A percentile compares a stretch with the other conserved stretches of the same genome.
phyloP scores from a whole-genome alignment of 2,113 vertebrate species.

The Xiphias gladius region DNA sequence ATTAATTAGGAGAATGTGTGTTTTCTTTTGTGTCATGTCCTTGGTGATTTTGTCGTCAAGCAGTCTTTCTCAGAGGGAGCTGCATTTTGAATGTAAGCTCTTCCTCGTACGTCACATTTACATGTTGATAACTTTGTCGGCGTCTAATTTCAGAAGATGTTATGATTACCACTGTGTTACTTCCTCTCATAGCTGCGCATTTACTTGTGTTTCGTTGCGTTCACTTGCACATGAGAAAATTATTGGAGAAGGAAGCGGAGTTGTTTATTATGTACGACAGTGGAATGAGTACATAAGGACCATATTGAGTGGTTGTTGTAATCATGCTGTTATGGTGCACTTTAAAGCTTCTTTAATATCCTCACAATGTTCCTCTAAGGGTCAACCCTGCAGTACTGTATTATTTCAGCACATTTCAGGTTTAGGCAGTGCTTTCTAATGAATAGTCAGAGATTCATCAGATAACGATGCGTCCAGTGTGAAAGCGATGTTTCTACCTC shows the following conservation, averaged over 20 bases:
- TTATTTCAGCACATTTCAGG: constrained; percentile 36
- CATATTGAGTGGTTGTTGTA: not conserved
- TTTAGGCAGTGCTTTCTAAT: constrained; percentile 16
- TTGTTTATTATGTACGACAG: not conserved
- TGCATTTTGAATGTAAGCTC: not conserved
- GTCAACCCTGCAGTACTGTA: constrained; percentile 48
- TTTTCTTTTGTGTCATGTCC: not conserved
- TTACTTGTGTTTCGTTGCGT: constrained; percentile 19
- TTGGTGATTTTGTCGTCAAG: not conserved
- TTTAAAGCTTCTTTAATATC: constrained; percentile 56
- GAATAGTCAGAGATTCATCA: not conserved
- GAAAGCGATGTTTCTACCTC: constrained; percentile 55
- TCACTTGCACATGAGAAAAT: constrained; percentile 41
- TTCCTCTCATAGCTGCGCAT: constrained; percentile 37
- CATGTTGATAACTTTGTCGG: not conserved
- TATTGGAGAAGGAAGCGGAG: not conserved
- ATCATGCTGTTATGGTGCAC: constrained; percentile 49
- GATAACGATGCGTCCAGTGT: not conserved
- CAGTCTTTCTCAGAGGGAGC: not conserved
- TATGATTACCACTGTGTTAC: not conserved
- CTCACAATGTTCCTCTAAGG: constrained; percentile 7
- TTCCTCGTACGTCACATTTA: not conserved
- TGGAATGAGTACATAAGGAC: not conserved
- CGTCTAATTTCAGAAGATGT: constrained; percentile 7
- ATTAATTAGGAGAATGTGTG: not conserved